Evolutionary conservation across 2,797 vertebrate species (phyloP), one percentile per base, ranked within the genome.

Genomic region (Choloepus didactylus): DNA sequence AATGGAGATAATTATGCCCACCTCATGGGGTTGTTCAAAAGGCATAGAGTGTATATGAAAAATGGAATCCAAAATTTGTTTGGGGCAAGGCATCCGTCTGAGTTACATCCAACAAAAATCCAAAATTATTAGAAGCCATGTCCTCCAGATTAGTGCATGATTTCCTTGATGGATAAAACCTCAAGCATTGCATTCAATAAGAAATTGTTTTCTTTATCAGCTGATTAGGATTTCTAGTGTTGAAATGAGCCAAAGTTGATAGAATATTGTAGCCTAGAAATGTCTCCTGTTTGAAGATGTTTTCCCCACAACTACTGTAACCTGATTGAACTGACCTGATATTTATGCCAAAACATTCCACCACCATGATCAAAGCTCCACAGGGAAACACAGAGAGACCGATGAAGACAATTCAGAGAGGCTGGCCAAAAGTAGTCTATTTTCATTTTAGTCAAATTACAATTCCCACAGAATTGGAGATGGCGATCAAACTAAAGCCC

Each of bases 291-390:
- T 85, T 59, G 54, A 6, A 38, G 87, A 0, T 35, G 18, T 97
- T 95, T 54, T 96, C 92, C 67, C 41, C 69, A 79, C 12, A 91
- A 31, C 3, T 95, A 38, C 79, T 0, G 88, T 69, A 95, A 90
- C 54, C 25, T 66, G 70, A 94, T 79, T 96, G 80, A 83, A 77
- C 9, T 91, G 86, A 86, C 69, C 77, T 4, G 72, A 80, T 85
- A 96, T 62, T 59, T 91, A 9, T 83, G 92, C 80, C 96, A 87
- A 97, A 86, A 41, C 67, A 82, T 64, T 83, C 64, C 51, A 25
- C 62, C 81, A 92, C 69, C 44, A 49, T 80, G 62, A 81, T 88
- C 62, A 51, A 94, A 95, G 96, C 38, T 25, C 88, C 87, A n/a
- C 85, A 10, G 87, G 21, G 70, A 95, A 60, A 77, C 4, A 35